A percentile compares a stretch with the other conserved stretches of the same genome.
These are phyloP conservation scores for Chymomyza caudatula DNA, from an alignment of 2,888 invertebrate genomes.

Conservation along the genomic window DNA sequence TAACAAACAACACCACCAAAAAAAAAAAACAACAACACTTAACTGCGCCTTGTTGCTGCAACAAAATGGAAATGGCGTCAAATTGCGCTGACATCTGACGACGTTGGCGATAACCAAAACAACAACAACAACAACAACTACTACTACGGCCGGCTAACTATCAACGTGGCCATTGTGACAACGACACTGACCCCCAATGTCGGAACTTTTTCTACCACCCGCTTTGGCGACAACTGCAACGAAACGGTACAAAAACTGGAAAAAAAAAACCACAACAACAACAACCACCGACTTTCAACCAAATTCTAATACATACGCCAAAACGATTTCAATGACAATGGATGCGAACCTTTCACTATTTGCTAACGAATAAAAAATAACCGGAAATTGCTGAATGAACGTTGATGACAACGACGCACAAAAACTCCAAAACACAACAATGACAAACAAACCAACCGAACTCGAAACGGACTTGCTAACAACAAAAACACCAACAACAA, in stretches of 20 bases:
- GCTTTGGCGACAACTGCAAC: conserved; percentile 3
- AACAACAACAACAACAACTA: conserved; percentile 28
- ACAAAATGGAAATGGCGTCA: conserved; percentile 73
- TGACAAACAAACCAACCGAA: conserved; percentile 10
- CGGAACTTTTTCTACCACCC: background rate
- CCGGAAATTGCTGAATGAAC: conserved; percentile 68
- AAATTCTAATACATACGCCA: conserved; percentile 54
- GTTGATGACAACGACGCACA: conserved; percentile 34
- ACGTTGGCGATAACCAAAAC: conserved; percentile 30
- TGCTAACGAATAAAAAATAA: conserved; percentile 30
- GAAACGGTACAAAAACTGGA: conserved; percentile 26
- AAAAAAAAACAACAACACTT: conserved; percentile 32
- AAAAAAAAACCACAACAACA: conserved; percentile 26
- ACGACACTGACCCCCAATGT: conserved; percentile 22
- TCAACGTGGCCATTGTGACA: conserved; percentile 21
- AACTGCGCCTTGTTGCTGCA: conserved; percentile 24
- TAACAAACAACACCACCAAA: conserved; percentile 27
- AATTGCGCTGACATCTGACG: conserved; percentile 75
- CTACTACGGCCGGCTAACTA: conserved; percentile 16
- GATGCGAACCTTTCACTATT: conserved; percentile 25
- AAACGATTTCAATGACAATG: conserved; percentile 60
- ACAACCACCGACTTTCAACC: conserved; percentile 58
- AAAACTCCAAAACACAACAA: conserved; percentile 1
- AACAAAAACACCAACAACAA: conserved; percentile 6
- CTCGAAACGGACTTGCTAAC: conserved; percentile 1